Evolutionary conservation across 2,888 invertebrate genomes (phyloP).

Genomic region (Ariolimax columbianus): DNA sequence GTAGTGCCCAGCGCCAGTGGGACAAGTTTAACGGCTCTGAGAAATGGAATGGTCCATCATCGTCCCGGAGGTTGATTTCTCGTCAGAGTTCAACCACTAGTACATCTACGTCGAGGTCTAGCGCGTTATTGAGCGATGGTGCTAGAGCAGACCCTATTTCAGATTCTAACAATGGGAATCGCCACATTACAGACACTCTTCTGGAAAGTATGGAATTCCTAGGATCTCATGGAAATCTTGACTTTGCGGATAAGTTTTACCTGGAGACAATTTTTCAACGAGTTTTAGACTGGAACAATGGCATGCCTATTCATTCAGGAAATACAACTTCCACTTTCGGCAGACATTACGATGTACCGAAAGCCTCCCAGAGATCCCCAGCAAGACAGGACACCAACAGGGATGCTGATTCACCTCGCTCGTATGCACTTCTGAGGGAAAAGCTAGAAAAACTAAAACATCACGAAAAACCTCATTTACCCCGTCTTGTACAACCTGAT

Average conservation of each 20-base stretch:
- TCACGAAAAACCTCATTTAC: neutral
- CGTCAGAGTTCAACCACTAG: slow-evolving; percentile 56
- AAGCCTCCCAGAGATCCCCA: neutral
- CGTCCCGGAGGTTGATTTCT: slow-evolving; percentile 35
- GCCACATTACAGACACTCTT: slow-evolving; percentile 32
- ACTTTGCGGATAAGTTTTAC: slow-evolving; percentile 47
- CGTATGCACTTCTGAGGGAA: slow-evolving; percentile 4
- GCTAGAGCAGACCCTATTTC: neutral
- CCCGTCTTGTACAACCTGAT: neutral
- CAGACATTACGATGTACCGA: neutral
- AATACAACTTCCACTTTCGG: neutral
- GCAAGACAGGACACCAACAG: neutral
- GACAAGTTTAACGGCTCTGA: neutral
- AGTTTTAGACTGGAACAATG: slow-evolving; percentile 54
- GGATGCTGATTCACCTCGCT: slow-evolving; percentile 11
- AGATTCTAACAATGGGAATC: slow-evolving; percentile 12
- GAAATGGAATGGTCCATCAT: neutral
- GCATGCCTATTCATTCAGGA: neutral
- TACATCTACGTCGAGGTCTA: slow-evolving; percentile 54
- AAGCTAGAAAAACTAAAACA: slow-evolving; percentile 20
- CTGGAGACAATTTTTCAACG: slow-evolving; percentile 55
- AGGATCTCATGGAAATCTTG: slow-evolving; percentile 50
- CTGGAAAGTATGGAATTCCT: slow-evolving; percentile 53
- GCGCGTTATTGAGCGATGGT: slow-evolving; percentile 42
- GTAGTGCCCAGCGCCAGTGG: slow-evolving; percentile 25